Evolutionary conservation across 2,888 invertebrate species (phyloP), one percentile per base, ranked within the genome.

Genomic region (Noctua fimbriata): DNA sequence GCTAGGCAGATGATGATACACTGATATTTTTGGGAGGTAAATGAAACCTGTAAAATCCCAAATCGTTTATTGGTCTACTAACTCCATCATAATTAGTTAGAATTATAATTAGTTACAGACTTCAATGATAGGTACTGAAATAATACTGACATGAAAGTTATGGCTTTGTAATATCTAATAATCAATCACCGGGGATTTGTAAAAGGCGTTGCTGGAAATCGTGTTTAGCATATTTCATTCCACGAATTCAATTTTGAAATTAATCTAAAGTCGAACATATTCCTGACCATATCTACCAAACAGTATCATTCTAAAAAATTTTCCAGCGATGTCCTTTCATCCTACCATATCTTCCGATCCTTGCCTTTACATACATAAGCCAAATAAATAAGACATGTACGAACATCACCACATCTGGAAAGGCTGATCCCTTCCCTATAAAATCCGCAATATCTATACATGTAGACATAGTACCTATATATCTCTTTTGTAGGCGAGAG

Each of bases 401-500:
- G 9, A 69, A 69, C 36, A 63, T 60, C 58, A 67, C 12, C 47
- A 60, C 69, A 49, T 66, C 49, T 21, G 12, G 24, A 67, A 76
- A 75, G 44, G 16, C 52, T 55, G 74, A 76, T 83, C 36, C 60
- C 6, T 63, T 71, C 73, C 76, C 66, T 78, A 82, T 81, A 81
- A 79, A 80, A 82, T 73, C 78, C 82, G 75, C 79, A 82, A 67
- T 82, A 79, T 80, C 78, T 81, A 36, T 75, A 86, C 83, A 44
- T 44, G n/a, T 81, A 44, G n/a, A 10, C 21, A 60, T 60, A 16
- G 16, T 65, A 70, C 24, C 73, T 82, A 65, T 47, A 67, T 78
- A 78, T 84, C 85, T 91, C 86, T 89, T 36, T 21, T 90, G 89
- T 85, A 90, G 89, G 81, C 87, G 82, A 85, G 84, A 87, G 89